These are phyloP conservation scores for Drosophila villosipedis DNA, from an alignment of 2,888 invertebrate genomes.

Conservation along the genomic window DNA sequence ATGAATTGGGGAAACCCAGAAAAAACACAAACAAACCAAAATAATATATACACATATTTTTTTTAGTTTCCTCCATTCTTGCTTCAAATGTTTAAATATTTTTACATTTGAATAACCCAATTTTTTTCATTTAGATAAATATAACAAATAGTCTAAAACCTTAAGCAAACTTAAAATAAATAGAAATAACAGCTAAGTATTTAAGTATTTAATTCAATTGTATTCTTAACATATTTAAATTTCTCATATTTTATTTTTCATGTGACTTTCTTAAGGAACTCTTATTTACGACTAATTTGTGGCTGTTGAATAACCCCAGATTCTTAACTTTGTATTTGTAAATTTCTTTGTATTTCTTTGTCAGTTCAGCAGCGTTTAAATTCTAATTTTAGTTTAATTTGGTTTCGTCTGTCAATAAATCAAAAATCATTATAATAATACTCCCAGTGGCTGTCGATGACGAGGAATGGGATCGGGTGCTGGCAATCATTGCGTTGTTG, in stretches of 20 bases:
- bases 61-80: no score
- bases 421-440: background rate
- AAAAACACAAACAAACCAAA: no score
- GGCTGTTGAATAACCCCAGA: background rate
- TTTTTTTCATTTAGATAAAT: background rate
- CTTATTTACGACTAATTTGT: fast-evolving
- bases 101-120: background rate
- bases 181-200: background rate
- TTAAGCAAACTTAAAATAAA: background rate
- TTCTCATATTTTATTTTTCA: background rate
- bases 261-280: background rate
- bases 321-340: background rate
- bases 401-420: background rate
- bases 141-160: background rate
- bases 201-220: background rate
- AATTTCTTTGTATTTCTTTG: background rate
- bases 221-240: background rate
- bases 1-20: no score
- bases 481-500: slow-evolving; percentile 22
- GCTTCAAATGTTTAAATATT: background rate
- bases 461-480: background rate
- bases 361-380: background rate
- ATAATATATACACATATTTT: no score
- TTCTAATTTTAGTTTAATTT: background rate
- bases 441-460: background rate